Conservation (phyloP, 2,113 vertebrate species). For the Tamias sibiricus region DNA sequence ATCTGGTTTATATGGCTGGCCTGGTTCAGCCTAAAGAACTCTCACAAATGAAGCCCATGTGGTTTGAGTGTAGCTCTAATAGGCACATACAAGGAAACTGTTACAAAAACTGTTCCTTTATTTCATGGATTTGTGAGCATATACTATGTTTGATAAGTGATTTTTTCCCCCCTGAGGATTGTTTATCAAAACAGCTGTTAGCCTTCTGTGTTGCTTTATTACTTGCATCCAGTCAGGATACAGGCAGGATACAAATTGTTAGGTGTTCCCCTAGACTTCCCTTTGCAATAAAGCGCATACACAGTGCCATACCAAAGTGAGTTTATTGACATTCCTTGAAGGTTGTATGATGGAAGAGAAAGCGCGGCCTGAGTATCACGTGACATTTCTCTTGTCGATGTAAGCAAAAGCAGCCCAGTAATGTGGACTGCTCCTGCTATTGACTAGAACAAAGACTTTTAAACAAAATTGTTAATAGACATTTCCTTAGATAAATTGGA, state of each 20-base stretch:
- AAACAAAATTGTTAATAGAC: conserved; percentile 84
- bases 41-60: neutral
- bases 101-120: neutral
- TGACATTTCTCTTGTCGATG: conserved; percentile 88
- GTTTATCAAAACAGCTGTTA: neutral
- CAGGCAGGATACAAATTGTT: neutral
- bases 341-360: conserved; percentile 89
- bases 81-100: neutral
- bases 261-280: neutral
- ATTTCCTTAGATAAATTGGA: conserved; percentile 83
- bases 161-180: neutral
- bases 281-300: conserved; percentile 82
- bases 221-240: neutral
- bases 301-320: conserved; percentile 90
- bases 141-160: neutral
- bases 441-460: conserved; percentile 84
- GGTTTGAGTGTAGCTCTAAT: neutral
- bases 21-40: neutral
- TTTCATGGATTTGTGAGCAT: neutral
- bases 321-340: conserved; percentile 95
- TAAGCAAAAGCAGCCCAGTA: conserved; percentile 87
- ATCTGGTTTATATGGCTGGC: too few species aligned
- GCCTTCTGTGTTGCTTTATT: neutral
- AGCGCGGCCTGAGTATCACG: conserved; percentile 92
- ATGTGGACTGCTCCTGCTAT: conserved; percentile 86